Conservation (phyloP, 2,113 vertebrate genomes). For the Trogon melanurus region DNA sequence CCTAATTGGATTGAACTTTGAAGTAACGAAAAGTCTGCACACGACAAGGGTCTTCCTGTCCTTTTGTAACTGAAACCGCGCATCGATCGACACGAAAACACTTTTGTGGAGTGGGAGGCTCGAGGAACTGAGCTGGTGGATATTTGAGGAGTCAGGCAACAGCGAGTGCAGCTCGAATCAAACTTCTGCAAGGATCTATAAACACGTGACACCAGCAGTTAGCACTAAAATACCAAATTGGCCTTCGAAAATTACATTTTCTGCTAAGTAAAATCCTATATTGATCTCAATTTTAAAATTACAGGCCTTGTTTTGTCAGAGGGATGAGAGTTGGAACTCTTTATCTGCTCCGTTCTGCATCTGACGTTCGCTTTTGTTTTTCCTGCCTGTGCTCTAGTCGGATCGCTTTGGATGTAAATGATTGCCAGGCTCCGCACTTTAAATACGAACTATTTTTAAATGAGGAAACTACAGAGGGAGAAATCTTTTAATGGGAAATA, state of each 20-base stretch:
- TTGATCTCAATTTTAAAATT: not conserved
- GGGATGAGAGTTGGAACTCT: not conserved
- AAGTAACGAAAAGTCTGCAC: conserved; percentile 37
- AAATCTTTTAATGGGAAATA: conserved; percentile 5
- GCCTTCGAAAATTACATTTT: not conserved
- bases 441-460: not conserved
- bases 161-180: not conserved
- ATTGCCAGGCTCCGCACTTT: not conserved
- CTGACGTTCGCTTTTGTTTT: not conserved
- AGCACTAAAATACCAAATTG: not conserved
- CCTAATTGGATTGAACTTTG: conserved; percentile 60
- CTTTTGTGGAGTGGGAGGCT: not conserved
- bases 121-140: not conserved
- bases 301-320: not conserved
- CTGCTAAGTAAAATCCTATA: not conserved
- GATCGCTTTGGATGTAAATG: not conserved
- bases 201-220: not conserved
- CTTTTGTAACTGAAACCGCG: conserved; percentile 21
- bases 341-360: not conserved
- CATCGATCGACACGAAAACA: not conserved
- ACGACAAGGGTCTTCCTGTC: conserved; percentile 42
- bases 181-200: not conserved
- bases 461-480: not conserved
- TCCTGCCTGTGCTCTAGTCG: not conserved
- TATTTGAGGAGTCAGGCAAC: not conserved